Percentiles rank a stretch among this genome's conserved stretches.
Conservation (phyloP, 2,797 vertebrate species). For the Pristis pectinata region DNA sequence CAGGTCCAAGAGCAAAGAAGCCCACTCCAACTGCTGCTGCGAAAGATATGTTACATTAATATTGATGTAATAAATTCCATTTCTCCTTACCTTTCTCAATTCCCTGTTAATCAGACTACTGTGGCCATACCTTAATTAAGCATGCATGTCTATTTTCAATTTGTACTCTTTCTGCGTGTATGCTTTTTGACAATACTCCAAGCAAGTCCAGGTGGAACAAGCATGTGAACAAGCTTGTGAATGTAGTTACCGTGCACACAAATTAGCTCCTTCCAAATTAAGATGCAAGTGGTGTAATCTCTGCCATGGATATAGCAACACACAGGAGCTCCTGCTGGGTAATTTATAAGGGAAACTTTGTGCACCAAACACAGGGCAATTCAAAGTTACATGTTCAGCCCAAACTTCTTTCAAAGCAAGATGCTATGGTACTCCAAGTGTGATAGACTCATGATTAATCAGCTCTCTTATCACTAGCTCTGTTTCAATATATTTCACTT, state of each 20-base stretch:
- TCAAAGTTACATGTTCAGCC: neutral
- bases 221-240: slow-evolving; percentile 91
- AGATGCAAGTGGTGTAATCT: slow-evolving; percentile 71
- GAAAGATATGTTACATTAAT: neutral
- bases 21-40: neutral
- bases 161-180: slow-evolving; percentile 84
- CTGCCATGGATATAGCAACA: slow-evolving; percentile 57
- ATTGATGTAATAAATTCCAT: neutral
- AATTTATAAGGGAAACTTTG: slow-evolving; percentile 50
- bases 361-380: slow-evolving; percentile 46
- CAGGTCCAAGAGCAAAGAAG: neutral
- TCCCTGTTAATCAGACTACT: slow-evolving; percentile 33
- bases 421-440: neutral
- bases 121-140: slow-evolving; percentile 87
- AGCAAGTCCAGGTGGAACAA: slow-evolving; percentile 92
- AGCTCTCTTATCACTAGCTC: neutral
- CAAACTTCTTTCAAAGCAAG: neutral
- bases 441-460: too few relatives aligned
- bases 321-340: slow-evolving; percentile 55
- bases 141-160: slow-evolving; percentile 87
- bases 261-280: slow-evolving; percentile 91
- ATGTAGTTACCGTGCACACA: slow-evolving; percentile 81
- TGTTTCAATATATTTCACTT: neutral
- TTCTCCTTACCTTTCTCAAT: neutral
- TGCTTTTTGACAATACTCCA: slow-evolving; percentile 90